Conservation (phyloP, 2,797 vertebrate species). For the Eulemur albifrons region DNA sequence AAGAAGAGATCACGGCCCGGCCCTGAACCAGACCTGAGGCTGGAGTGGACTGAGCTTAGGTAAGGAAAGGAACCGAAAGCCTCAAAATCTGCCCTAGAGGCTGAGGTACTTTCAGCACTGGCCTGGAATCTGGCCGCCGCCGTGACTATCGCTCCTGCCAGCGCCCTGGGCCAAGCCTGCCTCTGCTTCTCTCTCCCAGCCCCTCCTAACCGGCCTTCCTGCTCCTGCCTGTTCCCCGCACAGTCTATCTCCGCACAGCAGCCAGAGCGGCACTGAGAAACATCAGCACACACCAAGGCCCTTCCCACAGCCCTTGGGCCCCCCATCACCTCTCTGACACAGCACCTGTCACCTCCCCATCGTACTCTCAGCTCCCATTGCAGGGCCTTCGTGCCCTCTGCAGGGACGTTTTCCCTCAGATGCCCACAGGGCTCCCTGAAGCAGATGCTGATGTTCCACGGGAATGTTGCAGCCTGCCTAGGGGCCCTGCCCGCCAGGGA, state of each 20-base stretch:
- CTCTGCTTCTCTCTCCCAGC: neutral
- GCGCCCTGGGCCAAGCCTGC: fast-evolving
- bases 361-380: neutral
- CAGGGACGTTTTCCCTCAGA: neutral
- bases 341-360: neutral
- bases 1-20: fast-evolving
- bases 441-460: neutral
- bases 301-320: neutral
- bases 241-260: neutral
- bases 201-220: neutral
- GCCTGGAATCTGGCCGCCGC: neutral
- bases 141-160: neutral
- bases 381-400: neutral
- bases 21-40: neutral
- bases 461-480: neutral
- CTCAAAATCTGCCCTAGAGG: neutral
- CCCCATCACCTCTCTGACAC: neutral
- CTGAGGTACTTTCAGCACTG: neutral
- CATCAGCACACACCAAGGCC: neutral
- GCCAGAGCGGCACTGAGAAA: neutral
- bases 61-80: neutral
- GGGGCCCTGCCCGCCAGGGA: neutral
- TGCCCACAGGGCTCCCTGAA: neutral
- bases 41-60: neutral
- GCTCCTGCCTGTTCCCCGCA: neutral